Evolutionary conservation across 2,797 vertebrate species (phyloP).

Genomic region (Micromesistius poutassou): DNA sequence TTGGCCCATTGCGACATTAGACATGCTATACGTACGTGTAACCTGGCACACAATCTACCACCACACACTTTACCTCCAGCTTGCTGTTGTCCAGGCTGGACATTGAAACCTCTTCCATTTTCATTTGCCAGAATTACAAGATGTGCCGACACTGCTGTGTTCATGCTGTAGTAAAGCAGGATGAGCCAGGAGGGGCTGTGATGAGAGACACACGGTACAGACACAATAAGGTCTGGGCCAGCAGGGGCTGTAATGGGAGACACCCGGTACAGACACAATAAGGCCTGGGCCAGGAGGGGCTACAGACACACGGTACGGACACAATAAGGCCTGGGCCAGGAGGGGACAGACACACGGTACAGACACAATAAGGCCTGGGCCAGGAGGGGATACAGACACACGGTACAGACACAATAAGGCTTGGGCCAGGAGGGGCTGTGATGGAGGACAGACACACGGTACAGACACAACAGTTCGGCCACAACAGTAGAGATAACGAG

Average conservation of each 20-base stretch:
- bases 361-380: too few relatives aligned
- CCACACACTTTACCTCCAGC: constrained; percentile 81
- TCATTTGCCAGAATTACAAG: constrained; percentile 91
- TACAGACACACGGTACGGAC: constrained; percentile 28
- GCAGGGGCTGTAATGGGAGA: too few relatives aligned
- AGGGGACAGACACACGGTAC: constrained; percentile 33
- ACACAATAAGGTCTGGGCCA: too few relatives aligned
- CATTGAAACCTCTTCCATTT: constrained; percentile 99
- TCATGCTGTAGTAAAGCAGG: constrained; percentile 77
- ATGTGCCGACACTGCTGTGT: constrained; percentile 73
- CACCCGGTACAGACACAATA: too few relatives aligned
- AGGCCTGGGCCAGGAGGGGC: constrained; percentile 57
- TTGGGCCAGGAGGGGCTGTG: constrained; percentile 55
- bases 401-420: constrained; percentile 26
- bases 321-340: constrained; percentile 46
- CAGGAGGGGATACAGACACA: too few relatives aligned
- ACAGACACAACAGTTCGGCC: constrained; percentile 1
- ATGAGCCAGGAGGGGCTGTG: constrained; percentile 56
- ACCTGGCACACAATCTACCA: constrained; percentile 40
- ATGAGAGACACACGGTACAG: constrained; percentile 26
- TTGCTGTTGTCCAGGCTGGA: constrained; percentile 98
- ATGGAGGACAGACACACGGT: constrained; percentile 26
- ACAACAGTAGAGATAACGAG: not conserved
- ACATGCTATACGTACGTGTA: not conserved
- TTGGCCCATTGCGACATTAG: not conserved